Evolutionary conservation across 1,140 invertebrate genomes (phyloP).

Genomic region (Drosophila rhopaloa): DNA sequence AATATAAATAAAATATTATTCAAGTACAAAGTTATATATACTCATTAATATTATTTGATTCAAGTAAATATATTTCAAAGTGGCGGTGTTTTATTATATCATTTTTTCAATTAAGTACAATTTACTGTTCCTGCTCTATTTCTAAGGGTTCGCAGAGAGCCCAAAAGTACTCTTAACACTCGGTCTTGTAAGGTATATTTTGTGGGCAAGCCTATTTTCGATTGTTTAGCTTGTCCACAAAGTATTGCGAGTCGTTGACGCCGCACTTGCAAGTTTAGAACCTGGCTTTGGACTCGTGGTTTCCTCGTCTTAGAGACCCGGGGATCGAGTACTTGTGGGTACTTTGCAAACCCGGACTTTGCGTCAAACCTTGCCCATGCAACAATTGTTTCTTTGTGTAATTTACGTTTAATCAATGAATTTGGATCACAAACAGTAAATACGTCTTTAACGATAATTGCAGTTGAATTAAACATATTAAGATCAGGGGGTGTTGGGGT

Average conservation of each 20-base stretch:
- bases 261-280: slow-evolving; percentile 24
- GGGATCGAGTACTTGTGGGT: slow-evolving; percentile 23
- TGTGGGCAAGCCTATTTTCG: slow-evolving; percentile 9
- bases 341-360: slow-evolving; percentile 36
- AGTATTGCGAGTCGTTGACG: slow-evolving; percentile 7
- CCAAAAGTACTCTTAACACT: slow-evolving; percentile 26
- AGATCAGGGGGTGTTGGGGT: slow-evolving; percentile 54
- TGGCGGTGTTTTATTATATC: slow-evolving; percentile 65
- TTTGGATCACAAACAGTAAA: slow-evolving; percentile 79
- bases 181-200: slow-evolving; percentile 5
- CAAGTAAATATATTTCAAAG: slow-evolving; percentile 81
- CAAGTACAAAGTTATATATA: slow-evolving; percentile 84
- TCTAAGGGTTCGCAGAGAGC: slow-evolving; percentile 35
- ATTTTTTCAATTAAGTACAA: slow-evolving; percentile 72
- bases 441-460: slow-evolving; percentile 74
- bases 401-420: slow-evolving; percentile 53
- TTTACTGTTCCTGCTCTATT: slow-evolving; percentile 71
- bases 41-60: slow-evolving; percentile 83
- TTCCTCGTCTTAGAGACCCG: slow-evolving; percentile 19
- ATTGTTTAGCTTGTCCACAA: slow-evolving; percentile 3
- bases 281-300: slow-evolving; percentile 15
- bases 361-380: slow-evolving; percentile 55
- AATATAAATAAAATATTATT: slow-evolving; percentile 84
- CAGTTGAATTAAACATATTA: slow-evolving; percentile 74
- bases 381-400: slow-evolving; percentile 56